Conservation (phyloP, 2,797 vertebrate genomes). For the Enteromius radiatus region DNA sequence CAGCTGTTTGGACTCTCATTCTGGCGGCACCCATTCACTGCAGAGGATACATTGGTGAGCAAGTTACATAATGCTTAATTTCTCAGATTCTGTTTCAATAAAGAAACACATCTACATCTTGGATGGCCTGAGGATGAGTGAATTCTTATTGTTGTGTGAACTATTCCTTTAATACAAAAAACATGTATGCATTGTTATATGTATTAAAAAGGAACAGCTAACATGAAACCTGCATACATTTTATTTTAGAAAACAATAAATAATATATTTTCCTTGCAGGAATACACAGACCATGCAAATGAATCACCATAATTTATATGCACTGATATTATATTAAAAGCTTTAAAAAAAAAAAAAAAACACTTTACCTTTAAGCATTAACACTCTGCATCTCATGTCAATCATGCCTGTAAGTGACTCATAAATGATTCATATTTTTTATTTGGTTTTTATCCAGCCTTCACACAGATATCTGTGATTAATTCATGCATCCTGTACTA, state of each 20-base stretch:
- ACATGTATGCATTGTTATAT: background rate
- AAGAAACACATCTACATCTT: background rate
- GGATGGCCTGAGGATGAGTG: background rate
- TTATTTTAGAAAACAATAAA: background rate
- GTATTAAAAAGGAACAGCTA: background rate
- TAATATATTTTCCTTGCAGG: background rate
- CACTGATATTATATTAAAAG: background rate
- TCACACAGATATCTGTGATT: background rate
- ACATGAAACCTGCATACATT: background rate
- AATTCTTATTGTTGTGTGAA: background rate
- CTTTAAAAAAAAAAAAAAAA: background rate
- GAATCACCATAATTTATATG: background rate
- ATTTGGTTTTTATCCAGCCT: background rate
- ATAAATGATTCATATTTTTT: background rate
- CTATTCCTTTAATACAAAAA: background rate
- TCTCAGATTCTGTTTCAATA: background rate
- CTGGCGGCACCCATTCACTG: background rate
- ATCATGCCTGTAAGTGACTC: background rate
- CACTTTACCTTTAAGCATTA: slow-evolving; percentile 8
- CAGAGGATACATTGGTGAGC: background rate
- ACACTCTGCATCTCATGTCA: background rate
- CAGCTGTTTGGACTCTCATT: background rate
- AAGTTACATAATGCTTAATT: background rate
- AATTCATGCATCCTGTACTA: background rate
- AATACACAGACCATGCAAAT: background rate